Evolutionary conservation across 2,888 invertebrate genomes (phyloP).

Genomic region (Euzetes globulus): DNA sequence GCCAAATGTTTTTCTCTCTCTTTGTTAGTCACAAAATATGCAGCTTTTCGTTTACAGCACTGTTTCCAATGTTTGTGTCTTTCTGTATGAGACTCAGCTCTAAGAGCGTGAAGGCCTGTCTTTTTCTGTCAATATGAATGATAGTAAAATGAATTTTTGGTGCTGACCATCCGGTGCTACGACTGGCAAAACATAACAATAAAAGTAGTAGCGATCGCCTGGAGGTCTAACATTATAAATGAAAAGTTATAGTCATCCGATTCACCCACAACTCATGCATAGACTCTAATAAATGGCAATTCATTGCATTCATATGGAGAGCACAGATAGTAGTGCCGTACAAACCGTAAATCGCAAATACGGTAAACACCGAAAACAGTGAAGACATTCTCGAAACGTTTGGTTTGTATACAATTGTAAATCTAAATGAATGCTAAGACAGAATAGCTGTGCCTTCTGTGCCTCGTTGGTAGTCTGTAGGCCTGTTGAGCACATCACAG

Average conservation of each 20-base stretch:
- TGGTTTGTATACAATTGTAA: not conserved
- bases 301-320: constrained; percentile 8
- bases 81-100: not conserved
- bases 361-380: not conserved
- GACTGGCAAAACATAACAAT: not conserved
- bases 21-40: constrained; percentile 15
- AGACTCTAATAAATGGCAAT: not conserved
- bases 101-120: constrained; percentile 20
- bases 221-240: constrained; percentile 15
- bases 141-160: not conserved
- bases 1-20: constrained; percentile 14
- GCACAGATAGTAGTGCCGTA: not conserved
- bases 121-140: constrained; percentile 17
- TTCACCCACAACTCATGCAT: constrained; percentile 13
- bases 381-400: not conserved
- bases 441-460: not conserved
- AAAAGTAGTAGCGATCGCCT: constrained; percentile 9
- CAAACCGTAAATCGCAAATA: not conserved
- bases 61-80: not conserved
- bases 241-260: constrained; percentile 12
- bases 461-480: not conserved
- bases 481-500: constrained; percentile 9
- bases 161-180: constrained; percentile 19
- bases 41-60: not conserved
- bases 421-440: not conserved